These are phyloP conservation scores for Anolis carolinensis DNA, from an alignment of 2,113 vertebrate genomes.

Conservation along the genomic window DNA sequence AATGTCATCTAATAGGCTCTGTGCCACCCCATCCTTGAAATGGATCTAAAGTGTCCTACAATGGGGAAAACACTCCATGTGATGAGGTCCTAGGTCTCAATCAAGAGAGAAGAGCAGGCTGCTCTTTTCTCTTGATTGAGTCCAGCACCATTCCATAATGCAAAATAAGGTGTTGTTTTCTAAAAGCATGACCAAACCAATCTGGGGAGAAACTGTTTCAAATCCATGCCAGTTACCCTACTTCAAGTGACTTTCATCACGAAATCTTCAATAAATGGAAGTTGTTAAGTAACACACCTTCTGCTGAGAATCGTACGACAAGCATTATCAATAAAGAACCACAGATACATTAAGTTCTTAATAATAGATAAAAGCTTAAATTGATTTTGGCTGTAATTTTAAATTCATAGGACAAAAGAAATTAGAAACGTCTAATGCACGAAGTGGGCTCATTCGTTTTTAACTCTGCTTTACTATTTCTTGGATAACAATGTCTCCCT, in stretches of 20 bases:
- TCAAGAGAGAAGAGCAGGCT: no score
- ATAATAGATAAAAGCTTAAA: slow-evolving; percentile 66
- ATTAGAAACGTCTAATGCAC: slow-evolving; percentile 54
- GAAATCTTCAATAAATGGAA: slow-evolving; percentile 29
- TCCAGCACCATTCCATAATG: not conserved
- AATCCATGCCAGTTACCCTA: not conserved
- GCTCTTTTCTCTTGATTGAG: no score
- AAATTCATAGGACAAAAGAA: slow-evolving; percentile 47
- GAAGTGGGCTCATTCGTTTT: slow-evolving; percentile 31
- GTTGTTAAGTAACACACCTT: slow-evolving; percentile 52
- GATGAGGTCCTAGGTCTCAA: no score
- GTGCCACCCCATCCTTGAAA: no score
- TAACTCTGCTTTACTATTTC: not conserved
- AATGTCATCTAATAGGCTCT: no score
- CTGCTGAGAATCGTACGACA: slow-evolving; percentile 51
- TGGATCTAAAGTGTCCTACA: no score
- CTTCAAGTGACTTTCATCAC: slow-evolving; percentile 30
- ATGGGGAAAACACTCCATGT: no score
- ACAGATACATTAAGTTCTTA: slow-evolving; percentile 58
- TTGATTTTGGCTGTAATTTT: slow-evolving; percentile 61
- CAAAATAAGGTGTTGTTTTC: slow-evolving; percentile 13
- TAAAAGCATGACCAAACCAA: not conserved
- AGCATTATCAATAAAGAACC: slow-evolving; percentile 55
- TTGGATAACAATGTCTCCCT: slow-evolving; percentile 52
- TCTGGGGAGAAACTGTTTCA: slow-evolving; percentile 13